phyloP scores from a whole-genome alignment of 2,797 vertebrate genomes.

The Thalassophryne amazonica region DNA sequence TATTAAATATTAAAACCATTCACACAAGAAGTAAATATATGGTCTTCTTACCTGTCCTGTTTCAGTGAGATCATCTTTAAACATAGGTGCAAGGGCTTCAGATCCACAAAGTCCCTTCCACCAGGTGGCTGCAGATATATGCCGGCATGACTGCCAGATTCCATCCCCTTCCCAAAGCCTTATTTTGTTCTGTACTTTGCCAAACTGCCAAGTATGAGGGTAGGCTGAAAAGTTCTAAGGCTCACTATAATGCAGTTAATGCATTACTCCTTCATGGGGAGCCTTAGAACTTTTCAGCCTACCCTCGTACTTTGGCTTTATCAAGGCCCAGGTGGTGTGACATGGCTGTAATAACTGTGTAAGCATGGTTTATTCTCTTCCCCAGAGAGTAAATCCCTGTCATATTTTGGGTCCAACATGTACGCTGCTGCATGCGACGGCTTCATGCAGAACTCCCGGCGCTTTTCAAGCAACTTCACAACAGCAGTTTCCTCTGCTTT shows the following conservation, averaged over 20 bases:
- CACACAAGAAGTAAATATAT: too few species aligned
- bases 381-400: neutral
- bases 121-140: neutral
- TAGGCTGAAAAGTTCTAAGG: too few species aligned
- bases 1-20: too few species aligned
- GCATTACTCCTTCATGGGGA: too few species aligned
- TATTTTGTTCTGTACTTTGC: neutral
- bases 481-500: neutral
- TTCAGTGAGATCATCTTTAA: too few species aligned
- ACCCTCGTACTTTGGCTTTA: neutral
- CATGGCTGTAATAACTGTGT: neutral
- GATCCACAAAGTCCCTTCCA: too few species aligned
- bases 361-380: neutral
- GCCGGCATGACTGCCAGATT: too few species aligned
- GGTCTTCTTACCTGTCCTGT: too few species aligned
- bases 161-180: neutral
- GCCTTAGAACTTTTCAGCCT: too few species aligned
- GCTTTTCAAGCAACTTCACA: neutral
- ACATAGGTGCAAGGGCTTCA: neutral
- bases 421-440: neutral
- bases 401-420: neutral
- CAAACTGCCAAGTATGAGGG: neutral
- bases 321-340: neutral
- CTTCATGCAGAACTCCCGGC: neutral
- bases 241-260: too few species aligned